Percentiles rank a stretch among this genome's conserved stretches.
Conservation (phyloP, 2,888 invertebrate genomes). For the Catocala fraxini region DNA sequence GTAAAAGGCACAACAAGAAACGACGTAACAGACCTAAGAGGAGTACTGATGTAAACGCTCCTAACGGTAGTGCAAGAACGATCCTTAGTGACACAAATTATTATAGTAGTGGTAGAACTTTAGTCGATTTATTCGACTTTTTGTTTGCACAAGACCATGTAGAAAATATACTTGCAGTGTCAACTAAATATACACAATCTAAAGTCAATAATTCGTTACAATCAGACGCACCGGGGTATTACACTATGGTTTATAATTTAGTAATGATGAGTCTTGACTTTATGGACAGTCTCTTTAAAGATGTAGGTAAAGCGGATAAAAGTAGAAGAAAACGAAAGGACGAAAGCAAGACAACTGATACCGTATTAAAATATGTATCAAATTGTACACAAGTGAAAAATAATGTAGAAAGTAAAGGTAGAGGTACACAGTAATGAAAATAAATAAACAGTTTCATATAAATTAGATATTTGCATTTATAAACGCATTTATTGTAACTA, state of each 20-base stretch:
- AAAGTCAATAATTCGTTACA: slow-evolving; percentile 61
- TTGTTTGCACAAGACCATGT: slow-evolving; percentile 62
- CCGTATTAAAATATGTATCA: not conserved
- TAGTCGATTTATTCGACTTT: slow-evolving; percentile 58
- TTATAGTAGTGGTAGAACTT: slow-evolving; percentile 44
- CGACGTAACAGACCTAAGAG: slow-evolving; percentile 63
- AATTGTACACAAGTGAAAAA: slow-evolving; percentile 7
- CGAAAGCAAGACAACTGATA: slow-evolving; percentile 36
- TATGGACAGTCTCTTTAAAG: slow-evolving; percentile 65
- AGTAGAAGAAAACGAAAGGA: slow-evolving; percentile 34
- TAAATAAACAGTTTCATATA: not conserved
- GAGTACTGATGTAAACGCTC: slow-evolving; percentile 39
- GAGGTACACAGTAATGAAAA: not conserved
- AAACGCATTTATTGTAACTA: slow-evolving; percentile 52
- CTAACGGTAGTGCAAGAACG: slow-evolving; percentile 11
- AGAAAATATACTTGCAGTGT: slow-evolving; percentile 54
- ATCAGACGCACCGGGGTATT: slow-evolving; percentile 67
- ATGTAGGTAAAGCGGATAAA: slow-evolving; percentile 58
- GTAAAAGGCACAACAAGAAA: slow-evolving; percentile 55
- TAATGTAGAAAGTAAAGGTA: not conserved
- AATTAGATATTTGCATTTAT: slow-evolving; percentile 54
- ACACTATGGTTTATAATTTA: slow-evolving; percentile 67
- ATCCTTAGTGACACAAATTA: not conserved
- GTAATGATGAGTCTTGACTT: slow-evolving; percentile 71
- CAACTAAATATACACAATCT: slow-evolving; percentile 59